Base-by-base conservation (phyloP, 1,140 invertebrate genomes). In the Habropoda laboriosa region DNA sequence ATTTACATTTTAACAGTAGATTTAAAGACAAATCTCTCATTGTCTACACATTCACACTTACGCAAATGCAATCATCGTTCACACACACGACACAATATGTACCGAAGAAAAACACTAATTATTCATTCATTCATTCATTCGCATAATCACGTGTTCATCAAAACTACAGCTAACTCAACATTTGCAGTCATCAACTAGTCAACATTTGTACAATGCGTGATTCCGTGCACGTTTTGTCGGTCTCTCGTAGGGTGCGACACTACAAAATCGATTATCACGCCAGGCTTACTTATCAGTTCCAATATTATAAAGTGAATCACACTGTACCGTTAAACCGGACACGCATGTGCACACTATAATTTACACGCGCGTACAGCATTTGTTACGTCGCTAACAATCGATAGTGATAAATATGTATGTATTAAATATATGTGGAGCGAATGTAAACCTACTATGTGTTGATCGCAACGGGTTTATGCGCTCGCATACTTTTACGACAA, bases 361-460 rank as follows among this genome's bases (percentile, higher is more conserved):
- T 81, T 75, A 76, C 67, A 84, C 61, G 61, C 73, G 77, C 45
- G 45, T 67, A 68, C 53, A 51, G 72, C 71, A 38, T 82, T 55
- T 58, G 76, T 82, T 77, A 85, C 71, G 88, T 68, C 75, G 74
- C 79, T 90, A 83, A 79, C 79, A 70, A 88, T 82, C 74, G 70
- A 88, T 89, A 88, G 63, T 80, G 80, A 89, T 90, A 87, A 88
- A 89, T 90, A 89, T 55, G 24, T 38, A 68, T 93, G 91, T 92
- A 93, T 89, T 93, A 93, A 93, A 93, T 70, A 93, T 92, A 93
- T 92, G 92, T 92, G 92, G 87, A 93, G 90, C 87, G 81, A 90
- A 85, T 82, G 79, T 88, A 90, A 91, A 90, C 77, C 84, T 91
- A 89, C 70, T 16, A 0, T 24, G 71, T 53, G 53, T 66, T 58